phyloP scores from a whole-genome alignment of 1,140 invertebrate species.

The Heterodera carotae region DNA sequence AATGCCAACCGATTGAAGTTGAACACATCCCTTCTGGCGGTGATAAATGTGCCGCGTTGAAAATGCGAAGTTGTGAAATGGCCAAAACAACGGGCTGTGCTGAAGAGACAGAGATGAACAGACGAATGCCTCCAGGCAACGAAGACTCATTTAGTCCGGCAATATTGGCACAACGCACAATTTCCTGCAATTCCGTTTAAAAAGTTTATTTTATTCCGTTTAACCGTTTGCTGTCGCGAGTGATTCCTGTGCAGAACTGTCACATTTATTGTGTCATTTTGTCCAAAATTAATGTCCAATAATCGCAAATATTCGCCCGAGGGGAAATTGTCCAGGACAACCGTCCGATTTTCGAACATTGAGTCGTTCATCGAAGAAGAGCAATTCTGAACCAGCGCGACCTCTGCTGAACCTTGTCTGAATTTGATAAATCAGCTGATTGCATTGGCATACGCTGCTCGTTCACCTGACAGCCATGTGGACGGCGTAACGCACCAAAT shows the following conservation, averaged over 20 bases:
- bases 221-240: not conserved
- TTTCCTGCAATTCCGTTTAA: not conserved
- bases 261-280: not conserved
- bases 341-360: not conserved
- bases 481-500: not conserved
- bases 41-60: not conserved
- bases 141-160: not conserved
- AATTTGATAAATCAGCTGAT: not conserved
- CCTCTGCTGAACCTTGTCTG: not conserved
- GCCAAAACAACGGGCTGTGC: not conserved
- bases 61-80: not conserved
- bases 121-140: not conserved
- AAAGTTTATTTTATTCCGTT: not conserved
- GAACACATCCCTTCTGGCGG: not conserved
- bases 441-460: not conserved
- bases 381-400: not conserved
- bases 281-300: not conserved
- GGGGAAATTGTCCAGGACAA: not conserved
- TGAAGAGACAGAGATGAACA: not conserved
- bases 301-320: not conserved
- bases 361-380: not conserved
- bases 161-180: not conserved
- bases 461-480: not conserved
- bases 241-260: not conserved
- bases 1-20: not conserved